Base-by-base conservation (phyloP, 2,888 invertebrate species). In the Abrostola triplasia region DNA sequence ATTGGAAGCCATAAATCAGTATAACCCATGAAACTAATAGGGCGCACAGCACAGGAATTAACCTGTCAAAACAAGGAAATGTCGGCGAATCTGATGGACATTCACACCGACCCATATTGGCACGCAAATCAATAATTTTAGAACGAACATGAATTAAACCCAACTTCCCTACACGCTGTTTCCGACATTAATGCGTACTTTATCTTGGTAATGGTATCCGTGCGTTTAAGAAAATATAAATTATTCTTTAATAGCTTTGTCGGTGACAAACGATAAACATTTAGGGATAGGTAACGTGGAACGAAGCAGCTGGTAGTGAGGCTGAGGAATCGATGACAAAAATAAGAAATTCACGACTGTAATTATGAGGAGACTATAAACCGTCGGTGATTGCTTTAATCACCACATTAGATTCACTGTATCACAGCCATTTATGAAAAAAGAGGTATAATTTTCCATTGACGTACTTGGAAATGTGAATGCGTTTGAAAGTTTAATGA, bases 41-140 rank as follows among this genome's bases (percentile, higher is more conserved):
- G 42, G 49, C 63, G 24, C 12, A 36, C 40, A 49, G 50, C 55
- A 50, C 68, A 76, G 70, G 81, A 82, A 81, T 77, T 75, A 73
- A 82, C 67, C 81, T 80, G 82, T 82, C 85, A 82, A 84, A 83
- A 83, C 77, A 82, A 75, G 80, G 82, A 84, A 84, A 84, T 69
- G 74, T 77, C 74, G 36, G 75, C 67, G 61, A 24, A 24, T 24
- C 59, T 66, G 70, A 79, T 69, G 68, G 73, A 78, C 71, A 63
- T 70, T 77, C 70, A 64, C 67, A 57, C 60, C 56, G 63, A 49
- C 60, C 60, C 59, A 59, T 61, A 73, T 68, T 62, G 55, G 50
- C 35, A 12, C n/a, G 55, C 64, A 65, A 59, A 66, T 55, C 66
- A 65, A 67, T 77, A 66, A 64, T 53, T 58, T 52, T 41, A 48